Conservation (phyloP, 2,888 invertebrate species). For the Plusia festucae region DNA sequence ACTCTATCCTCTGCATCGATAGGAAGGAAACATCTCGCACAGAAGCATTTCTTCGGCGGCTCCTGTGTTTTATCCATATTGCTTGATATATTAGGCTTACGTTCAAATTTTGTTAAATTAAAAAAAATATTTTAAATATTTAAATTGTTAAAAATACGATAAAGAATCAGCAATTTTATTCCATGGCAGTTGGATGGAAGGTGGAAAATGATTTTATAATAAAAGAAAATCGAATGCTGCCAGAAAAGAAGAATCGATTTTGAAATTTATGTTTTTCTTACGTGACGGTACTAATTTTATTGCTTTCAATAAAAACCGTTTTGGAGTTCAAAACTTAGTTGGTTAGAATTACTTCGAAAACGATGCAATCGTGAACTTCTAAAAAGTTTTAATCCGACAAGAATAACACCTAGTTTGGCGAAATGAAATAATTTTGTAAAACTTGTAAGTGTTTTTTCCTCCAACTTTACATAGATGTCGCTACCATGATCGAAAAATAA, state of each 20-base stretch:
- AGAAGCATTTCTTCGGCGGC: conserved; percentile 79
- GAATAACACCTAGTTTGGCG: too few species aligned
- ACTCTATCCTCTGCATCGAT: conserved; percentile 77
- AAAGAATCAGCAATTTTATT: conserved; percentile 72
- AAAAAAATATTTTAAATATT: conserved; percentile 33
- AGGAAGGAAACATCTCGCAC: conserved; percentile 82
- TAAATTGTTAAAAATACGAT: conserved; percentile 32
- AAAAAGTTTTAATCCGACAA: neutral
- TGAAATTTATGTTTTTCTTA: conserved; percentile 44
- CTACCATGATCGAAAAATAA: conserved; percentile 12
- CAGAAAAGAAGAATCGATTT: conserved; percentile 56
- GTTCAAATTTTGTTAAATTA: conserved; percentile 62
- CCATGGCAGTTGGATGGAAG: conserved; percentile 70
- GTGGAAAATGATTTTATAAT: conserved; percentile 67
- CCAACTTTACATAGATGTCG: conserved; percentile 38
- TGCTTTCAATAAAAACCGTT: conserved; percentile 10
- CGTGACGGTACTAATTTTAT: conserved; percentile 26
- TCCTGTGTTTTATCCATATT: conserved; percentile 77
- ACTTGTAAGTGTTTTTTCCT: neutral
- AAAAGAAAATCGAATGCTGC: conserved; percentile 53
- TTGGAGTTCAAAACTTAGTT: neutral
- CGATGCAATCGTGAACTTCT: neutral
- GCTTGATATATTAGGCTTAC: conserved; percentile 30
- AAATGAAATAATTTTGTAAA: neutral
- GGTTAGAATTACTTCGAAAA: too few species aligned